Conservation (phyloP, 2,797 vertebrate genomes). For the Microtus obscurus region DNA sequence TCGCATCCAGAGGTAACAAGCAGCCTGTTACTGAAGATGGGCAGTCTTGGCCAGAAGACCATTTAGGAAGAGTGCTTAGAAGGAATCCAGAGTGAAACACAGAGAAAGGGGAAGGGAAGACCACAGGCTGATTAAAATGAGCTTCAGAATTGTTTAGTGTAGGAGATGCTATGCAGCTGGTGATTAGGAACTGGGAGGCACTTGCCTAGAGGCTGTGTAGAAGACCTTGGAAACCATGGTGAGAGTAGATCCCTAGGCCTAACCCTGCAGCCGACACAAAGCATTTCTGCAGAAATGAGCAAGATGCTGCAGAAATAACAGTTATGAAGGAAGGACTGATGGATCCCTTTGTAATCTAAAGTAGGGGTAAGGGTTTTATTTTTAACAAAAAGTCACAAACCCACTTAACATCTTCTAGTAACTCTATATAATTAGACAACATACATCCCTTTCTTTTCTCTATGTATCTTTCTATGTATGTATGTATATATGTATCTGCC, state of each 20-base stretch:
- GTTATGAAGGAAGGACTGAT: background rate
- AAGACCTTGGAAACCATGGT: background rate
- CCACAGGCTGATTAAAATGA: background rate
- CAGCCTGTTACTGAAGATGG: slow-evolving; percentile 40
- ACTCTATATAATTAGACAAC: background rate
- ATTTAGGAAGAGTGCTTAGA: background rate
- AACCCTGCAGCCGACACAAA: background rate
- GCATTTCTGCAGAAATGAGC: slow-evolving; percentile 29
- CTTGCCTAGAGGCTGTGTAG: background rate
- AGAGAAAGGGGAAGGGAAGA: background rate
- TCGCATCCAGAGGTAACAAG: background rate
- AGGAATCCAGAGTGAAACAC: slow-evolving; percentile 17
- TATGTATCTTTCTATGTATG: background rate
- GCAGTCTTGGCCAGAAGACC: background rate
- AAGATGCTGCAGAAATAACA: background rate
- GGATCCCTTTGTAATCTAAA: slow-evolving; percentile 29
- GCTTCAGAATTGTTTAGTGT: background rate
- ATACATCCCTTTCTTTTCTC: background rate
- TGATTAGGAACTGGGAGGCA: background rate
- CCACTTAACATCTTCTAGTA: background rate
- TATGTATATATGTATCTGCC: background rate
- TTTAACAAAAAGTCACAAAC: slow-evolving; percentile 9
- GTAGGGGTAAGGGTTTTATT: background rate
- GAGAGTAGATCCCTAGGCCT: slow-evolving; percentile 1
- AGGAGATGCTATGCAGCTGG: background rate